These are phyloP conservation scores for Incurvaria masculella DNA, from an alignment of 2,888 invertebrate genomes.

Conservation along the genomic window DNA sequence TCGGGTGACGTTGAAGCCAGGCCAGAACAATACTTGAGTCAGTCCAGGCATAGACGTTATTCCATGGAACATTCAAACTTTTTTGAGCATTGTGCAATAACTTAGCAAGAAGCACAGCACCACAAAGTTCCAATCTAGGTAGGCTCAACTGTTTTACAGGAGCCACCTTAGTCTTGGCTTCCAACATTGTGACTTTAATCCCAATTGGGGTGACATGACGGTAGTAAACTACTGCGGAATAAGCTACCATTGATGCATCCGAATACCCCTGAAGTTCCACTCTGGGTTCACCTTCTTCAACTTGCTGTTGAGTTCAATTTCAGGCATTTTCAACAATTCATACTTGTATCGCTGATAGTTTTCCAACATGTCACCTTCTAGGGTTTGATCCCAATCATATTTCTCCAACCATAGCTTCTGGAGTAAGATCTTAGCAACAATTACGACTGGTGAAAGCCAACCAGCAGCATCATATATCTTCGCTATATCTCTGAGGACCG, in stretches of 20 bases:
- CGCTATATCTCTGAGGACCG: background rate
- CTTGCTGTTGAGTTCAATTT: background rate
- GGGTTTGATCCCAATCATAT: background rate
- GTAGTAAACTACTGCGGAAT: conserved; percentile 17
- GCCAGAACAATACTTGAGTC: conserved; percentile 18
- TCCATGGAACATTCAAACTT: conserved; percentile 7
- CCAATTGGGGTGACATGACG: conserved; percentile 4
- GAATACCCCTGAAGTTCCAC: conserved; percentile 18
- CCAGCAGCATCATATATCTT: background rate
- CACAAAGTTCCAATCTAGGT: conserved; percentile 20
- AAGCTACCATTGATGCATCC: conserved; percentile 17
- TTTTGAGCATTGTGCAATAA: conserved; percentile 9
- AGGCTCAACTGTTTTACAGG: conserved; percentile 4
- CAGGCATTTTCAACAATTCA: background rate
- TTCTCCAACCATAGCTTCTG: background rate
- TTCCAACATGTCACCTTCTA: background rate
- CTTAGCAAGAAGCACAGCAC: conserved; percentile 16
- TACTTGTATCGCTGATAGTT: background rate
- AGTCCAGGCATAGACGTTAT: conserved; percentile 14
- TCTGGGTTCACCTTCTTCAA: conserved; percentile 14
- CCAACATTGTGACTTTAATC: conserved; percentile 5
- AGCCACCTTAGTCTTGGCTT: background rate
- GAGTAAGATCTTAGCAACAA: background rate
- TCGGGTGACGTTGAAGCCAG: conserved; percentile 15
- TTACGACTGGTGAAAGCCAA: background rate